Evolutionary conservation across 2,888 invertebrate species (phyloP).

Genomic region (Chrysolina americana): DNA sequence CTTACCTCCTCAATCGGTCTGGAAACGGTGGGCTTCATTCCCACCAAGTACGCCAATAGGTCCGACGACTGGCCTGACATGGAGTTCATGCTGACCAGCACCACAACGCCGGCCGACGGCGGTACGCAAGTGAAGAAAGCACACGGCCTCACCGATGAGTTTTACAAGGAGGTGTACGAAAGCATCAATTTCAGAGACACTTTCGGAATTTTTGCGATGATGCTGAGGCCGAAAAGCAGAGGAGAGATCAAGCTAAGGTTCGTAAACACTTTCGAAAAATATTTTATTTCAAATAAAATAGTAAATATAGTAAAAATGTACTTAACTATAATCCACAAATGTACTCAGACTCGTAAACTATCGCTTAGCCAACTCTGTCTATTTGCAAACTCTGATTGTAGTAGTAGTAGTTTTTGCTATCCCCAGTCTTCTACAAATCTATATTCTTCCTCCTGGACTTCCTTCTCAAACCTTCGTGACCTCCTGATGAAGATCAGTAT

Average conservation of each 20-base stretch:
- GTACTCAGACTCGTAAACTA: no score
- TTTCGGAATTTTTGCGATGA: constrained; percentile 89
- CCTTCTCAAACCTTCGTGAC: no score
- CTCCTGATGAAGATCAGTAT: no score
- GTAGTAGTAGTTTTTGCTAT: no score
- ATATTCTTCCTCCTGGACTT: no score
- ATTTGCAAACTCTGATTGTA: no score
- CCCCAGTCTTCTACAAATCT: no score
- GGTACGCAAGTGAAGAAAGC: constrained; percentile 81
- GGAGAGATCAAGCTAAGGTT: constrained; percentile 79
- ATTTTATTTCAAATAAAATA: no score
- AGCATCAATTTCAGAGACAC: constrained; percentile 83
- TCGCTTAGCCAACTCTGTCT: no score
- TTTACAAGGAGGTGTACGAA: constrained; percentile 83
- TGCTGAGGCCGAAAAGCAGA: constrained; percentile 88
- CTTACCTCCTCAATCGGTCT: constrained; percentile 85
- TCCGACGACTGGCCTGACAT: constrained; percentile 94
- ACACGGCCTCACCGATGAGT: constrained; percentile 86
- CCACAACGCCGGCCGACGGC: constrained; percentile 88
- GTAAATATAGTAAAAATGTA: no score
- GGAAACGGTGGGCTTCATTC: constrained; percentile 90
- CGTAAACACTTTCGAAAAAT: background rate
- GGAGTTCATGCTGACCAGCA: constrained; percentile 90
- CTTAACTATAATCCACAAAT: no score
- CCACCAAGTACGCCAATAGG: constrained; percentile 89